phyloP scores from a whole-genome alignment of 2,888 invertebrate species.

The Drosophila greeni region DNA sequence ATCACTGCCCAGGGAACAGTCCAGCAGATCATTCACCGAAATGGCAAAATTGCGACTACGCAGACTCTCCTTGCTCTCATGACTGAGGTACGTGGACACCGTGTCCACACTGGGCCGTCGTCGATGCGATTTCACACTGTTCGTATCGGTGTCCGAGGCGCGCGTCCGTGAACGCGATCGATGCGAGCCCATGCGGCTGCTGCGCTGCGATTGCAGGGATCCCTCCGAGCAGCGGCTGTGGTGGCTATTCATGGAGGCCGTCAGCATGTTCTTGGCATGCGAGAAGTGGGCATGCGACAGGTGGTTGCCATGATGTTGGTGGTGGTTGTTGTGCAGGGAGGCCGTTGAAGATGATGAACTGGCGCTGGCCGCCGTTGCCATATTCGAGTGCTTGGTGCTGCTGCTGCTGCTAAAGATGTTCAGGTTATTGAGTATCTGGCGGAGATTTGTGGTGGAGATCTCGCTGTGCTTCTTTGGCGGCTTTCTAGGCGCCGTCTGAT shows the following conservation, averaged over 20 bases:
- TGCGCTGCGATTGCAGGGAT: conserved; percentile 74
- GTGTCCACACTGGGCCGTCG: conserved; percentile 91
- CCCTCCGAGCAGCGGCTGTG: conserved; percentile 78
- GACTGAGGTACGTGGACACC: conserved; percentile 92
- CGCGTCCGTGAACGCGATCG: conserved; percentile 78
- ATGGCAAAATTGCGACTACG: conserved; percentile 81
- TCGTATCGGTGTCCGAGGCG: conserved; percentile 80
- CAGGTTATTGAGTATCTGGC: conserved; percentile 88
- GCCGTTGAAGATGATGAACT: conserved; percentile 49
- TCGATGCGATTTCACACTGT: conserved; percentile 87
- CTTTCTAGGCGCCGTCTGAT: conserved; percentile 52
- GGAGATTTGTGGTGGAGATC: conserved; percentile 82
- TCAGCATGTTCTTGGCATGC: conserved; percentile 75
- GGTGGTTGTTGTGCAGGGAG: conserved; percentile 32
- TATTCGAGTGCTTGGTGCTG: conserved; percentile 68
- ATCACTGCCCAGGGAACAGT: conserved; percentile 86
- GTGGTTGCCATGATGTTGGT: conserved; percentile 35
- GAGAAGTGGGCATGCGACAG: conserved; percentile 61
- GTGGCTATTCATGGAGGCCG: conserved; percentile 78
- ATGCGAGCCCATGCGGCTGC: conserved; percentile 76
- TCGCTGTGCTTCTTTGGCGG: conserved; percentile 75
- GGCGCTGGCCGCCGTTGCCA: conserved; percentile 37
- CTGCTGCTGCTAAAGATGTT: conserved; percentile 84
- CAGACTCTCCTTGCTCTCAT: conserved; percentile 86
- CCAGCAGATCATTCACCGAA: conserved; percentile 84